These are phyloP conservation scores for Vireo altiloquus DNA, from an alignment of 2,113 vertebrate species.

Conservation along the genomic window DNA sequence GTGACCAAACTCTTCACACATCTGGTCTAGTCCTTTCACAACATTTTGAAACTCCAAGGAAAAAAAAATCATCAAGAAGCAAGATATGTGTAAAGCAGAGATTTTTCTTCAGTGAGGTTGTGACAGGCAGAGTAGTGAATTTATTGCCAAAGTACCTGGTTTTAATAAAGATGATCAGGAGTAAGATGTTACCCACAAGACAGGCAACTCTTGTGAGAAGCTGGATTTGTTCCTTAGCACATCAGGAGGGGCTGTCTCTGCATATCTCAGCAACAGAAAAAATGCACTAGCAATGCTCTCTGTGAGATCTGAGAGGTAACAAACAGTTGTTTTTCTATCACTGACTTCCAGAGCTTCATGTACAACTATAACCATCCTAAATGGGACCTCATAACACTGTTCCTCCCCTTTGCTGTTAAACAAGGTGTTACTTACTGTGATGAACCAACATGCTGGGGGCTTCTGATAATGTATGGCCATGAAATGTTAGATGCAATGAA, in stretches of 20 bases:
- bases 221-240: not conserved
- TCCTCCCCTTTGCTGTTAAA: accelerated
- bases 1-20: constrained; percentile 36
- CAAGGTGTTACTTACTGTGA: not conserved
- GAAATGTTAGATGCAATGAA: not conserved
- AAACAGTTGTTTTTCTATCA: not conserved
- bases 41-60: not conserved
- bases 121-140: not conserved
- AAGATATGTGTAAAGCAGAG: not conserved
- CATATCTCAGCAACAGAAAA: not conserved
- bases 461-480: not conserved
- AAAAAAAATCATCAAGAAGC: not conserved
- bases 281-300: not conserved
- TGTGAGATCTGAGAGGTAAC: not conserved
- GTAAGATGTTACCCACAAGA: not conserved
- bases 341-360: not conserved
- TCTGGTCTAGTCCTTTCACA: constrained; percentile 33
- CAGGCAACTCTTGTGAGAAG: not conserved
- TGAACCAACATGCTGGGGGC: not conserved
- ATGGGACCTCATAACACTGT: not conserved
- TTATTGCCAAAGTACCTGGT: not conserved
- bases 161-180: not conserved
- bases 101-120: not conserved
- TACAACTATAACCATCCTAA: not conserved
- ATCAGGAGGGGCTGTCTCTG: not conserved